phyloP scores from a whole-genome alignment of 2,888 invertebrate genomes.

The Pediacus dermestoides region DNA sequence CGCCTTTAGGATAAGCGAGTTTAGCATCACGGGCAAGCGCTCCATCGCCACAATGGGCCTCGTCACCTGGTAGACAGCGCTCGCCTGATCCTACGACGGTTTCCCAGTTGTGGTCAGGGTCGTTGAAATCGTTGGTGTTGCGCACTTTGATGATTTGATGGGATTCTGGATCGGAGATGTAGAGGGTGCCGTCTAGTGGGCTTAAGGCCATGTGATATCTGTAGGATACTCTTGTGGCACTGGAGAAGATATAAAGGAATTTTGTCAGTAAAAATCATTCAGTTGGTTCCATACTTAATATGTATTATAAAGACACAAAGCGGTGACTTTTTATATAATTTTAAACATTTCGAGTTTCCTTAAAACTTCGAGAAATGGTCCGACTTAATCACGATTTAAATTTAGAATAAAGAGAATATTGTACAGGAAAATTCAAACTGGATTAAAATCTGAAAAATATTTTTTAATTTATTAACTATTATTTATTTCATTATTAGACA shows the following conservation, averaged over 20 bases:
- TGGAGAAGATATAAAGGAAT: constrained; percentile 56
- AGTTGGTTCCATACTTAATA: too few relatives aligned
- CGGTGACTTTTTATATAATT: too few relatives aligned
- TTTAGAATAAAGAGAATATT: too few relatives aligned
- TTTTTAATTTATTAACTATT: too few relatives aligned
- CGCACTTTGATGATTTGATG: constrained; percentile 89
- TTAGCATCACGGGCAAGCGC: constrained; percentile 89
- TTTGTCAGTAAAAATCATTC: too few relatives aligned
- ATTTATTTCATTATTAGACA: too few relatives aligned
- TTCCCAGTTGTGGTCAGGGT: constrained; percentile 92
- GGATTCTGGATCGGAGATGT: constrained; percentile 94
- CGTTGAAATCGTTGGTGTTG: constrained; percentile 75
- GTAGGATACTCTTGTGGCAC: constrained; percentile 90
- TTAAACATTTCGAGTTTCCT: too few relatives aligned
- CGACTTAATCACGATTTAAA: too few relatives aligned
- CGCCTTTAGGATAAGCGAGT: constrained; percentile 93
- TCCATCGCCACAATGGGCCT: constrained; percentile 94
- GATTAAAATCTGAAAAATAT: too few relatives aligned
- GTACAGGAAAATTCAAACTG: too few relatives aligned
- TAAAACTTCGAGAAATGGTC: too few relatives aligned
- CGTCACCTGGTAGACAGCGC: constrained; percentile 88
- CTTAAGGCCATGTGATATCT: constrained; percentile 95
- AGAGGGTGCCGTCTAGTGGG: constrained; percentile 88
- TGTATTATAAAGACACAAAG: too few relatives aligned
- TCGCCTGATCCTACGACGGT: constrained; percentile 93